phyloP scores from a whole-genome alignment of 2,797 vertebrate genomes.

The Thunnus albacares region DNA sequence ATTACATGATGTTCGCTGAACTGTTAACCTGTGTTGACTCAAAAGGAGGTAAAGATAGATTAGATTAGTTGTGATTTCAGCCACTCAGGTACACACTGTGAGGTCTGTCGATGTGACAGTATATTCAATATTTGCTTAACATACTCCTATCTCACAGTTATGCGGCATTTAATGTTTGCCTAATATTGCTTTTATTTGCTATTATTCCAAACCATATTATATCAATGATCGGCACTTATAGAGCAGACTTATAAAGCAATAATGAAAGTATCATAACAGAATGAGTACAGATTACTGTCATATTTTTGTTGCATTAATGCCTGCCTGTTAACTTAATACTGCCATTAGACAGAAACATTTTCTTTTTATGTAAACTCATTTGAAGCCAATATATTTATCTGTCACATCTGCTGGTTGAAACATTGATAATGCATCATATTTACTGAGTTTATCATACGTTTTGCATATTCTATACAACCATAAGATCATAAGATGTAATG shows the following conservation, averaged over 20 bases:
- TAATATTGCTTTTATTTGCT: background rate
- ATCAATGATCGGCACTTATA: too few relatives aligned
- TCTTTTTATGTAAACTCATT: background rate
- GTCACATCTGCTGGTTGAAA: background rate
- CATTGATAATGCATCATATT: background rate
- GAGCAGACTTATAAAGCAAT: too few relatives aligned
- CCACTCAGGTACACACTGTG: constrained; percentile 5
- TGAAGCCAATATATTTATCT: background rate
- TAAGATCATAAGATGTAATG: background rate
- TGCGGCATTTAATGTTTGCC: background rate
- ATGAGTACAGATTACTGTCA: too few relatives aligned
- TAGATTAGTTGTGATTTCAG: constrained; percentile 24
- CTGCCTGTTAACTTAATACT: background rate
- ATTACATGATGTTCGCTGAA: background rate
- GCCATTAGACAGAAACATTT: background rate
- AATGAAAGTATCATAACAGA: too few relatives aligned
- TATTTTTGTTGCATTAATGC: too few relatives aligned
- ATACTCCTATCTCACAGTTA: constrained; percentile 14
- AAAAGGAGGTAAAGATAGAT: constrained; percentile 9
- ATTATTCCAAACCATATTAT: background rate
- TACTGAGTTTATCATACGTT: background rate
- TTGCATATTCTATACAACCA: background rate
- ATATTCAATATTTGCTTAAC: constrained; percentile 19
- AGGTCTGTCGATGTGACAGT: constrained; percentile 6
- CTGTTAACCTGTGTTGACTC: constrained; percentile 18